Base-by-base conservation (phyloP, 2,797 vertebrate genomes). In the Telmatherina bonti region DNA sequence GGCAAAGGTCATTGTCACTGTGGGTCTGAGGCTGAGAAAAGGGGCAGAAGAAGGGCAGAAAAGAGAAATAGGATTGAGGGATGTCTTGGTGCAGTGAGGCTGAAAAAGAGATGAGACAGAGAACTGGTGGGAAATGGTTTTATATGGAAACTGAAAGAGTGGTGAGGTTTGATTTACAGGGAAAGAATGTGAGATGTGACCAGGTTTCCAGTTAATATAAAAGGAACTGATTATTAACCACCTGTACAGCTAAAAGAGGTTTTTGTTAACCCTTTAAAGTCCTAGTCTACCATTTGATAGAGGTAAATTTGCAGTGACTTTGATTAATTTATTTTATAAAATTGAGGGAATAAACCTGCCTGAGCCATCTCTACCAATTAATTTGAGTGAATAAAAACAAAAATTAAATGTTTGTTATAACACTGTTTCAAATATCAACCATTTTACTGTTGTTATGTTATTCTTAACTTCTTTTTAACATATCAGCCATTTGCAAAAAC, bases 1-100 rank as follows among this genome's bases (percentile, higher is more conserved):
- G 74, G 56, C 72, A 91, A 76, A 83, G 84, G 72, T 88, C 82
- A 76, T 11, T 74, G 70, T 51, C 53, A 49, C 66, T 76, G 51
- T 69, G 52, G 30, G 65, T 77, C 74, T 83, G 36, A 68, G 49
- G 53, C 56, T 64, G 22, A 30, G 73, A 43, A 58, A 58, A 33
- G 69, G 67, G 22, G 29, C 36, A 67, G 49, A 29, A 64, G 43
- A 35, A 64, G 38, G 63, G 73, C 53, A 49, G 35, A 41, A 45
- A 47, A 5, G 15, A 57, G 66, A 61, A 49, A 69, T 33, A 43
- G 61, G 60, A 75, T 62, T 60, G 47, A 63, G 54, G 16, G 49
- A 60, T 35, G 70, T 69, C 52, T 76, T 24, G 47, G 67, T 11
- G 1, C 52, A 65, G 26, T 10, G 22, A 22, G 31, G 20, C 49